Conservation (phyloP, 2,113 vertebrate genomes). For the Pungitius pungitius region DNA sequence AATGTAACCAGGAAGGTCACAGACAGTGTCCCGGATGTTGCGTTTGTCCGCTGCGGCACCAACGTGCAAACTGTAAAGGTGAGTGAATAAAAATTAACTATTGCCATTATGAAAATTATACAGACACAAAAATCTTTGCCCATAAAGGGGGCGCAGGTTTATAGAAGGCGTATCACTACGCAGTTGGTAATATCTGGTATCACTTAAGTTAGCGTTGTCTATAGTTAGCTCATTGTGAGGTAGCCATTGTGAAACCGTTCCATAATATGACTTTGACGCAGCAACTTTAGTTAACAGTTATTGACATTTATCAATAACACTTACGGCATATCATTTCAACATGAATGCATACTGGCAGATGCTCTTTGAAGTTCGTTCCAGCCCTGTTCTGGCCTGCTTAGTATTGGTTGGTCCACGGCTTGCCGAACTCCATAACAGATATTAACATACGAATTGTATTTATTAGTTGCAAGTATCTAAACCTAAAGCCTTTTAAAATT, state of each 20-base stretch:
- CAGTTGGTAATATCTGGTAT: not conserved
- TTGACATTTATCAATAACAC: rapidly evolving
- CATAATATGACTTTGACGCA: not conserved
- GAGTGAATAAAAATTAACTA: slow-evolving; percentile 31
- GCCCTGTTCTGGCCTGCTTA: not conserved
- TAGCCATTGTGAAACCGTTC: not conserved
- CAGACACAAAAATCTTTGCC: not conserved
- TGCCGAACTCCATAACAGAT: not conserved
- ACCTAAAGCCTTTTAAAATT: rapidly evolving
- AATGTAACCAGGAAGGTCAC: slow-evolving; percentile 23
- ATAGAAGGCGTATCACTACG: not conserved
- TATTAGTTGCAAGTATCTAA: not conserved
- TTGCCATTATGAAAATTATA: not conserved
- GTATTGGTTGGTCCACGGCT: too few relatives aligned
- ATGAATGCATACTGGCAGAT: not conserved
- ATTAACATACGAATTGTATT: rapidly evolving
- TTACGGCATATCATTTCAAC: too few relatives aligned
- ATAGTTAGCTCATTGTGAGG: not conserved
- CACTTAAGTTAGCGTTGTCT: not conserved
- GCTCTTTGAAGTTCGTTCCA: not conserved
- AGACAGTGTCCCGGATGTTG: slow-evolving; percentile 34
- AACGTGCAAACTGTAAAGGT: slow-evolving; percentile 59
- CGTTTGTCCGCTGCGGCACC: slow-evolving; percentile 5
- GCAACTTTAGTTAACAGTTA: not conserved
- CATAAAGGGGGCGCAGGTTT: not conserved